A percentile compares a stretch with the other conserved stretches of the same genome.
These are phyloP conservation scores for Drosophila arizonae DNA, from an alignment of 1,140 invertebrate species.

Conservation along the genomic window DNA sequence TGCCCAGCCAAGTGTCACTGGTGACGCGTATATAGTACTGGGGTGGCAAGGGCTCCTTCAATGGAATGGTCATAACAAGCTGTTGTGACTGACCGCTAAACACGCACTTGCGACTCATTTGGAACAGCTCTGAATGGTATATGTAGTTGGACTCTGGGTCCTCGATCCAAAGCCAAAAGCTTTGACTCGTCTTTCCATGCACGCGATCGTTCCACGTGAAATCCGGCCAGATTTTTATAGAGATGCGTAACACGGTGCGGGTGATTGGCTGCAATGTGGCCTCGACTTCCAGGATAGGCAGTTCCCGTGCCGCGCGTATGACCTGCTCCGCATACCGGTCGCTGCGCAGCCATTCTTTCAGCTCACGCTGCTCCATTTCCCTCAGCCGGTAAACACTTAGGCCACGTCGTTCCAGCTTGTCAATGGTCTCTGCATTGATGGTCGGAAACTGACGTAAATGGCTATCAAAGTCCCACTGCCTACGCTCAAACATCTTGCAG, in stretches of 20 bases:
- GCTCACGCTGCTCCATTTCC: conserved; percentile 94
- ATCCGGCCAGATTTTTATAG: conserved; percentile 90
- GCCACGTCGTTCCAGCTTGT: conserved; percentile 91
- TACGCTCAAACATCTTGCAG: conserved; percentile 94
- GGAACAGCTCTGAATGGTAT: conserved; percentile 97
- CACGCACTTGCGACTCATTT: conserved; percentile 93
- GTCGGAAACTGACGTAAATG: conserved; percentile 94
- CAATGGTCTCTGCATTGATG: conserved; percentile 90
- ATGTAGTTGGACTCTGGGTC: conserved; percentile 96
- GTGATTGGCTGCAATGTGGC: conserved; percentile 97
- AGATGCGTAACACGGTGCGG: conserved; percentile 93
- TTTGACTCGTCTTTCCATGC: conserved; percentile 93
- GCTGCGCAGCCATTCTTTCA: conserved; percentile 91
- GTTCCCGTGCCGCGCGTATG: conserved; percentile 92
- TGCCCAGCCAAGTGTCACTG: conserved; percentile 96
- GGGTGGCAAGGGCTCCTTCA: conserved; percentile 93
- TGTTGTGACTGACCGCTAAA: conserved; percentile 88
- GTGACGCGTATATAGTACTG: conserved; percentile 95
- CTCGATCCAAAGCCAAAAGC: conserved; percentile 99
- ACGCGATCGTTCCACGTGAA: conserved; percentile 96
- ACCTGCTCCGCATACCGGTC: conserved; percentile 89
- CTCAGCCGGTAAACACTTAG: conserved; percentile 90
- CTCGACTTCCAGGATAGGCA: conserved; percentile 93
- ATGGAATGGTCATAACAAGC: conserved; percentile 97
- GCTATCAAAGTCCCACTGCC: conserved; percentile 94